Percentiles rank a stretch among this genome's conserved stretches.
These are phyloP conservation scores for Caenorhabditis doughertyi DNA, from an alignment of 2,888 invertebrate species.

Conservation along the genomic window DNA sequence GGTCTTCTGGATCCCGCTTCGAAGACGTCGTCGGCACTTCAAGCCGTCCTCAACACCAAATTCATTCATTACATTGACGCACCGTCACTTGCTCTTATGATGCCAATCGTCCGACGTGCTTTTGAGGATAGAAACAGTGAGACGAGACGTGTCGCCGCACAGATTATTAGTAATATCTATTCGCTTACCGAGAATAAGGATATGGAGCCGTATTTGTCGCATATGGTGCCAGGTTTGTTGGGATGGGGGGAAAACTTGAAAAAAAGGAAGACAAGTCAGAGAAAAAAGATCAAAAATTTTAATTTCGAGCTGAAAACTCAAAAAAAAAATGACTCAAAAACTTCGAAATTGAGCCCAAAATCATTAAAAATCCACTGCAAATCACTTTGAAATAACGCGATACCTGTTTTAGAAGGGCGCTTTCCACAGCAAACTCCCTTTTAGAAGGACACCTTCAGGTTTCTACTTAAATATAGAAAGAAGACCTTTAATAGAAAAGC, in stretches of 20 bases:
- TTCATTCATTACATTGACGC: conserved; percentile 99
- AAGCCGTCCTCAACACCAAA: conserved; percentile 84
- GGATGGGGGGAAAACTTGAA: neutral
- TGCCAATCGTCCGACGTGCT: conserved; percentile 98
- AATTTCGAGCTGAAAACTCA: too few relatives aligned
- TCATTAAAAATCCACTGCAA: too few relatives aligned
- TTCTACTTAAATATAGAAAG: too few relatives aligned
- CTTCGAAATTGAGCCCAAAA: too few relatives aligned
- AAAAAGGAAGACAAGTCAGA: too few relatives aligned
- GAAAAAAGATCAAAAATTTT: too few relatives aligned
- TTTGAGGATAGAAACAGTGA: conserved; percentile 98
- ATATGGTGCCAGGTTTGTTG: conserved; percentile 88
- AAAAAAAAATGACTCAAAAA: too few relatives aligned
- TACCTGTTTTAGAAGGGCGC: too few relatives aligned
- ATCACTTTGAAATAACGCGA: too few relatives aligned
- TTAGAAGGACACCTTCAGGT: too few relatives aligned
- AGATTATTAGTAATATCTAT: conserved; percentile 99
- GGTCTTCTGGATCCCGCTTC: conserved; percentile 88
- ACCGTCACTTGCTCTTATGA: conserved; percentile 96
- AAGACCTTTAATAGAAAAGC: too few relatives aligned
- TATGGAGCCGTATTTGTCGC: conserved; percentile 94
- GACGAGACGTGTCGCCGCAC: conserved; percentile 98
- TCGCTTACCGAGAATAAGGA: conserved; percentile 99
- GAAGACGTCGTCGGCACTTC: conserved; percentile 86
- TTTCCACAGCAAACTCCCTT: too few relatives aligned